Base-by-base conservation (phyloP, 2,113 vertebrate species). In the Vireo altiloquus region DNA sequence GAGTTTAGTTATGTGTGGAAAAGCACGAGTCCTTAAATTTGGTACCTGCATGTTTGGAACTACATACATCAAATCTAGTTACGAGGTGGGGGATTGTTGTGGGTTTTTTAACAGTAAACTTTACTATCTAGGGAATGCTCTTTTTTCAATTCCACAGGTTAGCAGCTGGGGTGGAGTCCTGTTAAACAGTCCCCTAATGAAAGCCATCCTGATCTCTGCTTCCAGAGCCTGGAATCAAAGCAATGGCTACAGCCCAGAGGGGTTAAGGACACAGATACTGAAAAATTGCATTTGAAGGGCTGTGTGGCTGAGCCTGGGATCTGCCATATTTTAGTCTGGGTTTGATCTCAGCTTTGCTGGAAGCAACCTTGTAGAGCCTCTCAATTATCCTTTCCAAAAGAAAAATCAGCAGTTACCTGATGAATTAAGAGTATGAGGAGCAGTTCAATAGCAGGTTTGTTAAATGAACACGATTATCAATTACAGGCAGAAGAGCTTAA, bases 371-470 rank as follows among this genome's bases (percentile, higher is more conserved):
- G 15, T 64, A 28, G 42, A 81, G 87, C 89, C 83, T 95, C 92
- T 91, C 84, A 75, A 87, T 91, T 95, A 89, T 68, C 46, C 77
- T 47, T 91, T 77, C 76, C 50, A 44, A 78, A 74, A 92, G 87
- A 88, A 78, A 92, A 96, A 85, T 66, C 86, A 96, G 89, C 56
- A 71, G 86, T 87, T 93, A 94, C 95, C 89, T 92, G 83, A 91
- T 75, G 80, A 95, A 97, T 92, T 61, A 78, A 66, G 87, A 94
- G 76, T 40, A 50, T 10, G 44, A 83, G 64, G 60, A 88, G 68
- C 56, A 59, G 91, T 66, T 96, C 94, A 96, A 94, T 9, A 89
- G 77, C 80, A 54, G 86, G 77, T 90, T 90, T 92, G 91, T 81
- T 86, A 90, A 90, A 93, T 15, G 80, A 28, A 78, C 89, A 50